Base-by-base conservation (phyloP, 2,888 invertebrate species). In the Xestia xanthographa region DNA sequence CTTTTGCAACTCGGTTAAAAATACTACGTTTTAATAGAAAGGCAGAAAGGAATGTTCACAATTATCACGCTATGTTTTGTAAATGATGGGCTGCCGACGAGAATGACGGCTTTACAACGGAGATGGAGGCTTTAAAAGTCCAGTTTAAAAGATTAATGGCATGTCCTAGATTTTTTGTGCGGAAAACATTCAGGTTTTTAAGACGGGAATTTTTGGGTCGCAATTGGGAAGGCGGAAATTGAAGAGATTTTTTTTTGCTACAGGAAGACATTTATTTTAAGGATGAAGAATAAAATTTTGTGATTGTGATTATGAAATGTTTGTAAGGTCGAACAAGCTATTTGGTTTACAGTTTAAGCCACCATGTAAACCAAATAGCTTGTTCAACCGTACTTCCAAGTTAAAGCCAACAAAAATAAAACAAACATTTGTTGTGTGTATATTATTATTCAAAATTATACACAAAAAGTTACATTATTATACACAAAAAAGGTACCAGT, bases 101-200 rank as follows among this genome's bases (percentile, higher is more conserved):
- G 17, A 76, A 85, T 53, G 53, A 72, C 22, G 78, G 50, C 58
- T 66, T 75, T 71, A 43, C 20, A 45, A 11, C 65, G 53, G 56
- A 48, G 65, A 66, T 79, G 70, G 65, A 66, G 34, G 60, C 34
- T 74, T 56, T 77, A 58, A 68, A 68, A 78, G 60, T 71, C 60
- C 86, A 74, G 67, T 86, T 68, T 62, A 60, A 66, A 71, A 78
- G 70, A 83, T 83, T 82, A 73, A 85, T 82, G 67, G 38, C 17
- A 76, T 67, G 60, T 71, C 38, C 65, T 85, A 58, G 45, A 83
- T 79, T 66, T 22, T 77, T n/a, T 50, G 41, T 62, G 65, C 22
- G 20, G 20, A 63, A 82, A 14, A 41, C 20, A 62, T 53, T 62
- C 41, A 20, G 34, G 41, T 50, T 53, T 77, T 62, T 45, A 38